Conservation (phyloP, 2,113 vertebrate species). For the Bucco capensis region DNA sequence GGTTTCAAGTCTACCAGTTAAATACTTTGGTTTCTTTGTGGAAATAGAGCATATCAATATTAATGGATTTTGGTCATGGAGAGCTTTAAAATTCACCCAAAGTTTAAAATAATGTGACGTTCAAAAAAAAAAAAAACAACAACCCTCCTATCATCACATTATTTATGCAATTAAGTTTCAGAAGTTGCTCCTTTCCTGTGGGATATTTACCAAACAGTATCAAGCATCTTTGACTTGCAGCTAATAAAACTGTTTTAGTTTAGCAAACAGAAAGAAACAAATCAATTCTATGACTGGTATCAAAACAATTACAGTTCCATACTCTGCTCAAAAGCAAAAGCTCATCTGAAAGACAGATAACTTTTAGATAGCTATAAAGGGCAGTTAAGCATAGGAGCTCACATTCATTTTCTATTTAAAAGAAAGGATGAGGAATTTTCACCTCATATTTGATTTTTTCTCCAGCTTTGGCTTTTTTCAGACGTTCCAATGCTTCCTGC, state of each 20-base stretch:
- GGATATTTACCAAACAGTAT: background rate
- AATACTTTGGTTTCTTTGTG: background rate
- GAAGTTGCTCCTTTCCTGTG: background rate
- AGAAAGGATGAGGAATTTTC: background rate
- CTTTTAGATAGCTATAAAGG: background rate
- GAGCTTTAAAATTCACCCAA: background rate
- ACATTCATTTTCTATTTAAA: background rate
- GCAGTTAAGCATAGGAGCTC: background rate
- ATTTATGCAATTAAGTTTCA: background rate
- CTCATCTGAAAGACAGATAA: background rate
- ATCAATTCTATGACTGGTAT: background rate
- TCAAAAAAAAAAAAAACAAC: background rate
- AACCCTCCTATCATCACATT: background rate
- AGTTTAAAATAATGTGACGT: background rate
- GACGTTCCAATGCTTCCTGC: slow-evolving; percentile 88
- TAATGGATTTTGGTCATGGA: background rate
- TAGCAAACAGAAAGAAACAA: background rate
- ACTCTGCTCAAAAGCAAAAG: background rate
- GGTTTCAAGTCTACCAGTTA: background rate
- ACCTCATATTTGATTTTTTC: slow-evolving; percentile 97
- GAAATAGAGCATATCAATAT: background rate
- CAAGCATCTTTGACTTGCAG: background rate
- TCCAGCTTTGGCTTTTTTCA: slow-evolving; percentile 89
- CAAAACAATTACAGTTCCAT: background rate
- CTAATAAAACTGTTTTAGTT: background rate